A percentile compares a stretch with the other conserved stretches of the same genome.
Conservation (phyloP, 2,797 vertebrate species). For the Tolypeutes matacus region DNA sequence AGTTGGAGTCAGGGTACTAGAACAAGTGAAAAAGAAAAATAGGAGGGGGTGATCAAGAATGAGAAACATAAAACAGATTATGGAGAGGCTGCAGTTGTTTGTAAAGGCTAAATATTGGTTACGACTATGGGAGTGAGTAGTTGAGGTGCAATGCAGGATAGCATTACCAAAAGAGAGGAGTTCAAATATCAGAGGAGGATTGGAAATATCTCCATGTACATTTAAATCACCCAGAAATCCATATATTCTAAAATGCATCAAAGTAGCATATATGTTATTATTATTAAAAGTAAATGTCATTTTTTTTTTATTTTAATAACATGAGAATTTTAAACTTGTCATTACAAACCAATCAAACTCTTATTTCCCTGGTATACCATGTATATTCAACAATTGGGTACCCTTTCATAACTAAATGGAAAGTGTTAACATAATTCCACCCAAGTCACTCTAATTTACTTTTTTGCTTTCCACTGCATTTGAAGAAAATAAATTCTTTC, state of each 20-base stretch:
- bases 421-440: neutral
- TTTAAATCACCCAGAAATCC: neutral
- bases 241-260: neutral
- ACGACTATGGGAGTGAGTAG: neutral
- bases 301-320: slow-evolving; percentile 23
- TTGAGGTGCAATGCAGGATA: neutral
- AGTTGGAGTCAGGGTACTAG: neutral
- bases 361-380: neutral
- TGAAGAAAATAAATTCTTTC: neutral
- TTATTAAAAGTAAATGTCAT: slow-evolving; percentile 18
- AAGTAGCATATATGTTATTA: neutral
- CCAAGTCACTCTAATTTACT: neutral
- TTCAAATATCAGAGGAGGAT: neutral
- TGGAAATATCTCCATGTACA: neutral
- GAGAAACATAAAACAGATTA: neutral
- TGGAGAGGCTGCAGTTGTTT: neutral
- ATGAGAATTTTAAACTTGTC: slow-evolving; percentile 12
- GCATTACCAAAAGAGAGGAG: neutral
- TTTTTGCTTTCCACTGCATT: slow-evolving; percentile 42
- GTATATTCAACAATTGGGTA: slow-evolving; percentile 5
- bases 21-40: neutral
- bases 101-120: neutral
- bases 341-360: neutral
- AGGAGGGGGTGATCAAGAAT: neutral
- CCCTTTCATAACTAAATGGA: neutral